Percentiles rank a stretch among this genome's conserved stretches.
Evolutionary conservation across 2,888 invertebrate species (phyloP).

Genomic region (Laothoe populi): DNA sequence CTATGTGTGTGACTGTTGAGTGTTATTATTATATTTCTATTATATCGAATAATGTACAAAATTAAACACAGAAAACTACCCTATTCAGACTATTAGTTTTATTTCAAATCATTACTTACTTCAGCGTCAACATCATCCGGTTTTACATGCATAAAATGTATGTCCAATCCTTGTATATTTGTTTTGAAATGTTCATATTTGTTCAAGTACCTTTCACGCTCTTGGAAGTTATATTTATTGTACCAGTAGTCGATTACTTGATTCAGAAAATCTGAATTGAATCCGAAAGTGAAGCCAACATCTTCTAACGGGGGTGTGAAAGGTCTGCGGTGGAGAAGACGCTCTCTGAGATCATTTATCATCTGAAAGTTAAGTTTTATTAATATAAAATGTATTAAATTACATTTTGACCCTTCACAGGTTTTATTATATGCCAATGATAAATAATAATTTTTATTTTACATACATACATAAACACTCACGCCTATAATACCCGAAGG

Average conservation of each 20-base stretch:
- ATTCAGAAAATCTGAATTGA: constrained; percentile 88
- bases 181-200: constrained; percentile 90
- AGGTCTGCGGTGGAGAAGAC: constrained; percentile 78
- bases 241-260: constrained; percentile 92
- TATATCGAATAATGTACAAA: too few relatives aligned
- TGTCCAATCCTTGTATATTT: constrained; percentile 88
- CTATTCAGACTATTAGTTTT: too few relatives aligned
- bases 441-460: too few relatives aligned
- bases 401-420: too few relatives aligned
- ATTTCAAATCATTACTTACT: too few relatives aligned
- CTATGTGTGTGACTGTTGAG: too few relatives aligned
- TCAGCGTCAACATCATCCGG: constrained; percentile 67
- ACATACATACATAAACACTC: too few relatives aligned
- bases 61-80: too few relatives aligned
- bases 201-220: constrained; percentile 89
- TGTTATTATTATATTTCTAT: too few relatives aligned
- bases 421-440: too few relatives aligned
- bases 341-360: constrained; percentile 80
- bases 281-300: constrained; percentile 91
- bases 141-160: constrained; percentile 91
- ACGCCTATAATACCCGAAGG: too few relatives aligned
- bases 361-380: constrained; percentile 55
- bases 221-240: constrained; percentile 87
- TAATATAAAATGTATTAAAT: too few relatives aligned
- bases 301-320: constrained; percentile 87